Evolutionary conservation across 1,140 invertebrate species (phyloP).

Genomic region (Micrasema longulum): DNA sequence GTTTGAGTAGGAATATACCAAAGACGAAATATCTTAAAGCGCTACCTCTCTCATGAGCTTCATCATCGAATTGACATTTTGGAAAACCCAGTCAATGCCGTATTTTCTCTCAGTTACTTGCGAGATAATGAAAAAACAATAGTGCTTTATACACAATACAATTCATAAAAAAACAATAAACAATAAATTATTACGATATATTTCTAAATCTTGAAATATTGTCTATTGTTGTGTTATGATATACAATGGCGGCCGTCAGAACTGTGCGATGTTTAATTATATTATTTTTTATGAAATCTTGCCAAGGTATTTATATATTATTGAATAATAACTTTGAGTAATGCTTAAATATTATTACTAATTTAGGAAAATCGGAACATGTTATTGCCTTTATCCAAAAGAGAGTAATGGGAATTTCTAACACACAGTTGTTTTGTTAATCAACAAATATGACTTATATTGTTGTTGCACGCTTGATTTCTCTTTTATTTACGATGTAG

Average conservation of each 20-base stretch:
- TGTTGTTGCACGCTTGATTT: neutral
- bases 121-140: too few relatives aligned
- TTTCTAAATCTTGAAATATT: constrained; percentile 2
- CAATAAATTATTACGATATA: too few relatives aligned
- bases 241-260: constrained; percentile 68
- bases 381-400: neutral
- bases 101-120: too few relatives aligned
- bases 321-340: too few relatives aligned
- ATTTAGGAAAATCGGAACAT: too few relatives aligned
- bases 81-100: too few relatives aligned
- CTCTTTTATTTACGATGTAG: too few relatives aligned
- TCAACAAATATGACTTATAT: constrained; percentile 34
- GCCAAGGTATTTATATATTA: constrained; percentile 58
- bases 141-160: neutral
- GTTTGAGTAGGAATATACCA: too few relatives aligned
- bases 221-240: constrained; percentile 62
- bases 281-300: constrained; percentile 65
- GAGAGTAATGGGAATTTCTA: neutral
- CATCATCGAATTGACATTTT: neutral
- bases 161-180: too few relatives aligned
- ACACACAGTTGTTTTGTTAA: constrained; percentile 40
- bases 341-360: too few relatives aligned
- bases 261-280: constrained; percentile 65
- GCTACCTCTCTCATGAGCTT: too few relatives aligned
- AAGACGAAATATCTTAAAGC: too few relatives aligned